Conservation (phyloP, 2,113 vertebrate genomes). For the Thermophis baileyi region DNA sequence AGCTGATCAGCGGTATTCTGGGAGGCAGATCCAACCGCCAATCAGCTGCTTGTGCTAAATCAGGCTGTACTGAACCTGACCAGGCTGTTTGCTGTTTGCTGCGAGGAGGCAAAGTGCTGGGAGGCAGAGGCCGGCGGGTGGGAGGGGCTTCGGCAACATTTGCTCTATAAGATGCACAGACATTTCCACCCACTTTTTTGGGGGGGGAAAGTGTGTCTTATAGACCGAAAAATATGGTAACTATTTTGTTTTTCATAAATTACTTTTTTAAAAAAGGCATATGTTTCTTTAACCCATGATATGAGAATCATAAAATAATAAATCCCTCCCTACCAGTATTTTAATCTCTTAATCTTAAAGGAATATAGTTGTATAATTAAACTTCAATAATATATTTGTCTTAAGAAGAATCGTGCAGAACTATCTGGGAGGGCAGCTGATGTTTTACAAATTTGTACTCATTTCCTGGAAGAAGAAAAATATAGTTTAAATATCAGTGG, state of each 20-base stretch:
- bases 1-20: too few species aligned
- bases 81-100: too few species aligned
- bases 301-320: not conserved
- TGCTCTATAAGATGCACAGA: too few species aligned
- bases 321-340: not conserved
- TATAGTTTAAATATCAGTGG: not conserved
- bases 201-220: too few species aligned
- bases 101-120: too few species aligned
- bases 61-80: too few species aligned
- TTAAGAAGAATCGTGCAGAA: not conserved
- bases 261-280: not conserved
- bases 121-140: too few species aligned
- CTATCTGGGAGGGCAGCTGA: not conserved
- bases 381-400: not conserved
- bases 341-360: not conserved
- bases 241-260: not conserved
- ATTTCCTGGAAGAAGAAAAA: not conserved
- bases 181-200: too few species aligned
- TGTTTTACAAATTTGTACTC: not conserved
- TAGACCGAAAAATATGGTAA: too few species aligned
- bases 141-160: too few species aligned
- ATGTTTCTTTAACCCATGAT: not conserved
- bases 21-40: too few species aligned
- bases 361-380: not conserved
- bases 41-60: too few species aligned